Conservation (phyloP, 2,113 vertebrate genomes). For the Salvelinus alpinus region DNA sequence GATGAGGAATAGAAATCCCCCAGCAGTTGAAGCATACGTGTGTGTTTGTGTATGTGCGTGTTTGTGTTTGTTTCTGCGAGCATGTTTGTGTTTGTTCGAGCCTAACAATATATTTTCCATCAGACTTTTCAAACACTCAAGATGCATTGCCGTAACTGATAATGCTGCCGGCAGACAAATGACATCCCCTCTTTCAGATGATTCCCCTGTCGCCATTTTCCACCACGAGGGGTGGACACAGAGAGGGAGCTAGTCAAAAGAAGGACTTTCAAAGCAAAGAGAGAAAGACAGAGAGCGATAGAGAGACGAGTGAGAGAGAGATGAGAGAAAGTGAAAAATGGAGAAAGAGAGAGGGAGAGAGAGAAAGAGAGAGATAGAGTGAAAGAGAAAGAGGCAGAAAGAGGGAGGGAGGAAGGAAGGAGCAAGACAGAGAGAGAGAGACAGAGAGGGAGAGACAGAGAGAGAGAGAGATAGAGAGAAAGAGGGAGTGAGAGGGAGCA, state of each 20-base stretch:
- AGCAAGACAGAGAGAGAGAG: no score
- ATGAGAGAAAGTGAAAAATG: no score
- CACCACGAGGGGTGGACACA: constrained; percentile 45
- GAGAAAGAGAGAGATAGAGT: no score
- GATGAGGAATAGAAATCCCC: constrained; percentile 3
- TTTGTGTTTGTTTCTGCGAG: neutral
- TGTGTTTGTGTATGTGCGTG: neutral
- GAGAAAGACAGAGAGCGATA: no score
- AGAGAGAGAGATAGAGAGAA: no score
- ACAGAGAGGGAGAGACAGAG: no score
- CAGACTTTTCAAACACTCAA: constrained; percentile 40
- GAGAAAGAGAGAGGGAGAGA: no score
- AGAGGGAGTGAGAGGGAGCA: no score
- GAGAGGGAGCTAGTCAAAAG: constrained; percentile 73
- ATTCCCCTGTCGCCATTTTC: constrained; percentile 50
- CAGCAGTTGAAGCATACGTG: neutral
- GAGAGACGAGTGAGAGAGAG: no score
- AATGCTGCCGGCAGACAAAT: constrained; percentile 46
- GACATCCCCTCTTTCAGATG: constrained; percentile 21
- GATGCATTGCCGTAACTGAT: constrained; percentile 37
- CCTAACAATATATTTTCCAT: constrained; percentile 32
- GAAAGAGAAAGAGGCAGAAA: no score
- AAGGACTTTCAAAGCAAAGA: constrained; percentile 70
- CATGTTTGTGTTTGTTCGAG: neutral
- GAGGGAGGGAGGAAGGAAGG: no score